A percentile compares a stretch with the other conserved stretches of the same genome.
Evolutionary conservation across 2,888 invertebrate species (phyloP).

Genomic region (Miltochrista miniata): DNA sequence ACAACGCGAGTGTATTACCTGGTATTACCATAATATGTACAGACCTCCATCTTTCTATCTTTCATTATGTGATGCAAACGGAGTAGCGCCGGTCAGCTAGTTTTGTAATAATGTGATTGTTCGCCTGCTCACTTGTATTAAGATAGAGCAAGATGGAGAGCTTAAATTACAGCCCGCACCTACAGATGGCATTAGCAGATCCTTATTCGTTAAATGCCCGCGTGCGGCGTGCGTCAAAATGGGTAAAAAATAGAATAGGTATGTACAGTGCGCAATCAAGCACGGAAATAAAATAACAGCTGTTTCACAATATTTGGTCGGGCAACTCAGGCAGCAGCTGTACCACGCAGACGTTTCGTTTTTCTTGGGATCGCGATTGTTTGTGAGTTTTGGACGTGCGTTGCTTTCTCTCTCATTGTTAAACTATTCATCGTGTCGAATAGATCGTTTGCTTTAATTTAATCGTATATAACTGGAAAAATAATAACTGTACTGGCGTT

Average conservation of each 20-base stretch:
- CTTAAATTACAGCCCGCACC: background rate
- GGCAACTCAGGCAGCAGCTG: slow-evolving; percentile 78
- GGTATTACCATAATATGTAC: no score
- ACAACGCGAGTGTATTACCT: no score
- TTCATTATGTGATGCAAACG: no score
- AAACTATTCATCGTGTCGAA: slow-evolving; percentile 61
- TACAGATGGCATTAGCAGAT: slow-evolving; percentile 40
- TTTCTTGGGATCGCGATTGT: slow-evolving; percentile 77
- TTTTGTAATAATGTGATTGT: no score
- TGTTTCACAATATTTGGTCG: slow-evolving; percentile 81
- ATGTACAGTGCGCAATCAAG: slow-evolving; percentile 78
- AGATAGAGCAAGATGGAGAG: background rate
- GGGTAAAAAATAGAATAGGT: slow-evolving; percentile 24
- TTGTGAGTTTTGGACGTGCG: slow-evolving; percentile 49
- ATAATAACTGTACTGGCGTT: slow-evolving; percentile 65
- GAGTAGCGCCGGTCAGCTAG: no score
- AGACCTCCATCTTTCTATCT: no score
- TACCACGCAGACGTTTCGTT: slow-evolving; percentile 75
- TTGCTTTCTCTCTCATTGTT: slow-evolving; percentile 66
- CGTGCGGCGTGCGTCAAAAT: slow-evolving; percentile 73
- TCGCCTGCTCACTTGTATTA: no score
- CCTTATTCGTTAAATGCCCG: slow-evolving; percentile 65
- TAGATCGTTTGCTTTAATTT: slow-evolving; percentile 57
- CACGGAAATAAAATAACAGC: slow-evolving; percentile 82
- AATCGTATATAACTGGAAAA: slow-evolving; percentile 60